phyloP scores from a whole-genome alignment of 1,140 invertebrate species.

The Halictus rubicundus region DNA sequence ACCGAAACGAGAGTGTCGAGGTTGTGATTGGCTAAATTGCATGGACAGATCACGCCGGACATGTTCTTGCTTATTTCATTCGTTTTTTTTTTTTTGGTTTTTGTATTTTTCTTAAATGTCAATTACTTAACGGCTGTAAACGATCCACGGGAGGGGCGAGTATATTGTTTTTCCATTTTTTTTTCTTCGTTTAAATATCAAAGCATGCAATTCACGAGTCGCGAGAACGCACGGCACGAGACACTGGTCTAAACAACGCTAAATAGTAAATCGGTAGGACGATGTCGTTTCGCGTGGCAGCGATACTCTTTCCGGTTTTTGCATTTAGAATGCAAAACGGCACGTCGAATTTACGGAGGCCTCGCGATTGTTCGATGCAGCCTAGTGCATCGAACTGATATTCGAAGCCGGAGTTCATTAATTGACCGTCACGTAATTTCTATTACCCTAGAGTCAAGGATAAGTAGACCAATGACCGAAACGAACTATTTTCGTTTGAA shows the following conservation, averaged over 20 bases:
- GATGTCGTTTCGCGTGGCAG: constrained; percentile 41
- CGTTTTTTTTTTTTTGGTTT: neutral
- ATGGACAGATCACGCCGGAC: constrained; percentile 23
- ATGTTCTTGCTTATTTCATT: neutral
- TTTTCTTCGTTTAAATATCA: constrained; percentile 43
- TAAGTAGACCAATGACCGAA: constrained; percentile 5
- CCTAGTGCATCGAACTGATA: neutral
- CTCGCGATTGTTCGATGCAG: constrained; percentile 16
- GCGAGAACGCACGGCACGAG: constrained; percentile 1
- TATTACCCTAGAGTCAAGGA: neutral
- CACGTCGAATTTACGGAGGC: constrained; percentile 41
- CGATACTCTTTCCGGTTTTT: neutral
- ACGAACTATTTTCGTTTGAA: neutral
- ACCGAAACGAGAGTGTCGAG: constrained; percentile 1
- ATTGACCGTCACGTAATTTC: constrained; percentile 38
- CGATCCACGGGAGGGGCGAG: neutral
- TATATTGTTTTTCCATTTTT: constrained; percentile 24
- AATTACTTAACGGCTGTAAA: constrained; percentile 6
- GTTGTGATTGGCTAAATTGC: constrained; percentile 19
- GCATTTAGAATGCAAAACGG: constrained; percentile 36
- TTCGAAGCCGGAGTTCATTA: constrained; percentile 19
- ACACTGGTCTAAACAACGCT: constrained; percentile 29
- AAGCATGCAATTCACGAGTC: constrained; percentile 35
- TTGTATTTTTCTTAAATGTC: constrained; percentile 1
- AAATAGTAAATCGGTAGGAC: constrained; percentile 26